Evolutionary conservation across 2,797 vertebrate genomes (phyloP), one percentile per base, ranked within the genome.

Genomic region (Smutsia gigantea): DNA sequence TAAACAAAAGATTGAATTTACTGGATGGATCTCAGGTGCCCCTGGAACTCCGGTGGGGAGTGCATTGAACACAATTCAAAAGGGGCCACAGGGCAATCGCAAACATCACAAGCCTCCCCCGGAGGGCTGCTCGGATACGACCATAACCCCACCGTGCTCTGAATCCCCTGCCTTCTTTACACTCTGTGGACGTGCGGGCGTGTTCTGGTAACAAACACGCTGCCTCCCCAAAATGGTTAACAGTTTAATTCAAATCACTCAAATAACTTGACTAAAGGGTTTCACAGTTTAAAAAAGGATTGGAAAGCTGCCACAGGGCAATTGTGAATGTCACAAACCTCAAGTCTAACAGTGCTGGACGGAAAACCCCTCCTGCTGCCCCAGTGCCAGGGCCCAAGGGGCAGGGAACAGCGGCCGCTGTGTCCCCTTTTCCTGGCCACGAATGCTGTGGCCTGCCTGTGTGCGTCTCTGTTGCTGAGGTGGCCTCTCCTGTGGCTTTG

Each of bases 111-210:
- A 46, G 46, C 46, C 46, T 46, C 46, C 46, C 10, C 46, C 9
- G 46, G 46, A 46, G 46, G 46, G 46, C 46, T 46, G 46, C 46
- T 46, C 46, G 46, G 46, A 46, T 11, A 10, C 46, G 46, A 46
- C 46, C 46, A 46, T 46, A 2, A 46, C 46, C 46, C 46, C 9
- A 10, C 46, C 46, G 10, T 10, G 46, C 46, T 46, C 10, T 2
- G 46, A 46, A 46, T 46, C 39, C 27, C 2, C 7, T 14, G 7
- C 69, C 25, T 29, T 29, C 7, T 15, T 72, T 29, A 7, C 14
- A 17, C 14, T 17, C 39, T 15, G 0, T 4, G 7, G 27, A 29
- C 7, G 0, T 29, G 39, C 2, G 25, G 25, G 13, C 0, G 7
- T 18, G 25, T 29, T 39, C 39, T 46, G 39, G 39, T 25, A 29